Evolutionary conservation across 2,113 vertebrate species (phyloP).

Genomic region (Cololabis saira): DNA sequence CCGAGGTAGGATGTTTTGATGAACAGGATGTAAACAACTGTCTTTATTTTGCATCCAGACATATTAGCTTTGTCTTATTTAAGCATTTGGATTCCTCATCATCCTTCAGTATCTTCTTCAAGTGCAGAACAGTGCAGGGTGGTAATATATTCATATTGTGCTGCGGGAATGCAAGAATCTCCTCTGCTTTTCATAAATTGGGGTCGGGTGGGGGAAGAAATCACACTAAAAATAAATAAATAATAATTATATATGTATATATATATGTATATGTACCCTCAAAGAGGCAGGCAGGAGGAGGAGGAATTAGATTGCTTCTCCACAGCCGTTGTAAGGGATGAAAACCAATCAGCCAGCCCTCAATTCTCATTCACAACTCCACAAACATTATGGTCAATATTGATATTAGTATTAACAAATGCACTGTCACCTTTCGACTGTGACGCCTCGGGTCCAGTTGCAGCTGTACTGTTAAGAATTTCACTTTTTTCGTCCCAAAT

Average conservation of each 20-base stretch:
- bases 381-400: slow-evolving; percentile 63
- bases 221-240: slow-evolving; percentile 41
- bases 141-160: slow-evolving; percentile 71
- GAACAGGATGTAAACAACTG: no score
- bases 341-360: slow-evolving; percentile 68
- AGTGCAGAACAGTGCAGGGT: slow-evolving; percentile 31
- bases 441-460: slow-evolving; percentile 18
- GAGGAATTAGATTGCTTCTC: slow-evolving; percentile 73
- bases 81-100: slow-evolving; percentile 36
- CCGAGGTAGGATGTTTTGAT: no score
- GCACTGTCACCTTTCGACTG: slow-evolving; percentile 31
- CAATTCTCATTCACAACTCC: slow-evolving; percentile 50
- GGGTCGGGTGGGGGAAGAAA: slow-evolving; percentile 58
- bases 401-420: slow-evolving; percentile 65
- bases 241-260: no score
- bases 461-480: slow-evolving; percentile 44
- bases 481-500: slow-evolving; percentile 41
- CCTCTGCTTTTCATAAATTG: slow-evolving; percentile 74
- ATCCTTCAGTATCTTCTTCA: slow-evolving; percentile 41
- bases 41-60: slow-evolving; percentile 4
- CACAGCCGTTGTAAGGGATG: slow-evolving; percentile 54
- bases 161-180: slow-evolving; percentile 43
- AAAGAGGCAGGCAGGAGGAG: slow-evolving; percentile 52
- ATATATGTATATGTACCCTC: slow-evolving; percentile 23
- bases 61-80: slow-evolving; percentile 50